These are phyloP conservation scores for Euplexia lucipara DNA, from an alignment of 2,888 invertebrate species.

Conservation along the genomic window DNA sequence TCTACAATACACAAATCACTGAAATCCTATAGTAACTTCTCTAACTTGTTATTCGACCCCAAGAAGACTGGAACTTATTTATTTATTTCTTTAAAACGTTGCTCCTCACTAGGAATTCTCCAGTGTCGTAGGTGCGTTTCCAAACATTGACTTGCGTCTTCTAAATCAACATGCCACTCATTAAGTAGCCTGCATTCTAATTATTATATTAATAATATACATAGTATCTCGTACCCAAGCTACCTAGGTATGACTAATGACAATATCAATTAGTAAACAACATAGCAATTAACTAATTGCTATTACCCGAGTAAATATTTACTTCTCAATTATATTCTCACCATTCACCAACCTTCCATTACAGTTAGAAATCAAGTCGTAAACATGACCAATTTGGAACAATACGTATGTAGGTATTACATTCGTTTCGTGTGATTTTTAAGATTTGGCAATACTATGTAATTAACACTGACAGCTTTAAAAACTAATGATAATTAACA, in stretches of 20 bases:
- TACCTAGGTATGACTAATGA: constrained; percentile 21
- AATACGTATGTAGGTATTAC: constrained; percentile 1
- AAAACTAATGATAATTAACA: neutral
- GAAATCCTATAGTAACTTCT: no score
- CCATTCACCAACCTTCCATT: constrained; percentile 15
- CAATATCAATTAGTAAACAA: constrained; percentile 45
- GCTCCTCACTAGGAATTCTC: no score
- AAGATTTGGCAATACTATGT: constrained; percentile 1
- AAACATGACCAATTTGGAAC: constrained; percentile 21
- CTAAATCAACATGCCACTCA: neutral
- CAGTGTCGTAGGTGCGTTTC: no score
- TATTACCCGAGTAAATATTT: constrained; percentile 35
- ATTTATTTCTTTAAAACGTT: no score
- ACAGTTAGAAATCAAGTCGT: constrained; percentile 26
- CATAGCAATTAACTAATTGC: constrained; percentile 37
- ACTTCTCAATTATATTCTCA: constrained; percentile 38
- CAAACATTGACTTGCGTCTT: no score
- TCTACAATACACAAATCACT: no score
- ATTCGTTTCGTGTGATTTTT: constrained; percentile 24
- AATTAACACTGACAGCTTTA: neutral
- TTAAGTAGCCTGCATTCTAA: neutral
- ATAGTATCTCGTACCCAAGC: constrained; percentile 14
- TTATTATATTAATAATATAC: neutral
- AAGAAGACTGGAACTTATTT: no score
- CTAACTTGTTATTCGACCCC: no score